Conservation (phyloP, 2,113 vertebrate species). For the Pyrgilauda ruficollis region DNA sequence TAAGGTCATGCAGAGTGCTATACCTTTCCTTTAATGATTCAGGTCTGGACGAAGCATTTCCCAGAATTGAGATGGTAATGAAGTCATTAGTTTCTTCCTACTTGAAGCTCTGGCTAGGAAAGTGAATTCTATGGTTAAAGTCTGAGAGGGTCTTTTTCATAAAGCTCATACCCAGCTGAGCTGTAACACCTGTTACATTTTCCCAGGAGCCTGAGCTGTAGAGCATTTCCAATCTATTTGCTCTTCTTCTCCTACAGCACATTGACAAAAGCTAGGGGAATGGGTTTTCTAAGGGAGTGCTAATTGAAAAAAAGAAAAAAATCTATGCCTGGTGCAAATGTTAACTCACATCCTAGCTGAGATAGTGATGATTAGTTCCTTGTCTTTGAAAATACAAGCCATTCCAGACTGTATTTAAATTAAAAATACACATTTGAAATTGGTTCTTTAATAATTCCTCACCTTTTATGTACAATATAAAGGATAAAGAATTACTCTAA, state of each 20-base stretch:
- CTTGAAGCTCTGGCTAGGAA: slow-evolving; percentile 79
- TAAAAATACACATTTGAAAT: slow-evolving; percentile 28
- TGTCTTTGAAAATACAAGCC: slow-evolving; percentile 56
- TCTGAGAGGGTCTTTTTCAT: slow-evolving; percentile 77
- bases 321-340: slow-evolving; percentile 65
- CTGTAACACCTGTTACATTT: slow-evolving; percentile 90
- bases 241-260: slow-evolving; percentile 74
- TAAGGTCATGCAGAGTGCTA: slow-evolving; percentile 78
- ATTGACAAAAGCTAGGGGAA: slow-evolving; percentile 75
- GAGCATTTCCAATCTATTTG: slow-evolving; percentile 81
- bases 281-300: slow-evolving; percentile 70
- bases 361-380: slow-evolving; percentile 64
- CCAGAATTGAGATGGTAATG: slow-evolving; percentile 88
- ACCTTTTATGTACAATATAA: neutral
- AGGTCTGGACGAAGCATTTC: slow-evolving; percentile 80
- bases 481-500: neutral
- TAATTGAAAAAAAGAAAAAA: slow-evolving; percentile 71
- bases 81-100: slow-evolving; percentile 85
- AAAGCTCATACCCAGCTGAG: slow-evolving; percentile 79
- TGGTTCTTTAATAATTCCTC: neutral
- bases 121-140: slow-evolving; percentile 78
- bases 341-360: slow-evolving; percentile 65
- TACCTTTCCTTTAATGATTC: slow-evolving; percentile 82
- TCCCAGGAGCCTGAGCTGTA: slow-evolving; percentile 81
- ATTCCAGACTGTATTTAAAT: slow-evolving; percentile 49